A percentile compares a stretch with the other conserved stretches of the same genome.
Evolutionary conservation across 2,888 invertebrate genomes (phyloP).

Genomic region (Leptinotarsa peninsularis): DNA sequence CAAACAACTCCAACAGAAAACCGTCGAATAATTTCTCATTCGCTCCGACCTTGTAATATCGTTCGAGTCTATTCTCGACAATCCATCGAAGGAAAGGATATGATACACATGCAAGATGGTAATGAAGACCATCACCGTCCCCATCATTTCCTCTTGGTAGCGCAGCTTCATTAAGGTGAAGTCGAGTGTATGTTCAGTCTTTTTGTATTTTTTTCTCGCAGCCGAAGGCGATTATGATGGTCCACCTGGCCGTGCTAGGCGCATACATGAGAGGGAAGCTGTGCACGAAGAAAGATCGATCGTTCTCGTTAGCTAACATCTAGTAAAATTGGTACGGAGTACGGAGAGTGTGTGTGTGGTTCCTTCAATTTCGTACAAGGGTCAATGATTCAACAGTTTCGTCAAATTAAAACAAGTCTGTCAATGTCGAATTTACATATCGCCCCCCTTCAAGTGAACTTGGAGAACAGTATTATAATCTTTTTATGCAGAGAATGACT

Average conservation of each 20-base stretch:
- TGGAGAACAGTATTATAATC: no score
- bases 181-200: conserved; percentile 33
- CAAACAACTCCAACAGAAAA: neutral
- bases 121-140: conserved; percentile 39
- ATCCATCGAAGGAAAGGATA: neutral
- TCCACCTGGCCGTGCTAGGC: conserved; percentile 35
- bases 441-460: no score
- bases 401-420: no score
- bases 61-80: conserved; percentile 9
- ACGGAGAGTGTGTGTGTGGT: neutral
- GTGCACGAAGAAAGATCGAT: conserved; percentile 2
- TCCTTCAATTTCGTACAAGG: neutral
- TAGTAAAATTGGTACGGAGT: conserved; percentile 2
- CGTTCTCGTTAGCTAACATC: conserved; percentile 1
- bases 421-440: no score
- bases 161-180: conserved; percentile 44
- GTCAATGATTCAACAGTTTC: neutral
- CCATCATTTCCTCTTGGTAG: conserved; percentile 43
- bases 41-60: neutral
- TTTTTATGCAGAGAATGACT: no score
- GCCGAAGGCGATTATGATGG: conserved; percentile 28
- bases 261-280: conserved; percentile 20
- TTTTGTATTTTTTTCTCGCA: conserved; percentile 29
- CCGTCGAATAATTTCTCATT: conserved; percentile 2
- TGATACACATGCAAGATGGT: conserved; percentile 40